These are phyloP conservation scores for Leptinotarsa haldemani DNA, from an alignment of 2,888 invertebrate genomes.

Conservation along the genomic window DNA sequence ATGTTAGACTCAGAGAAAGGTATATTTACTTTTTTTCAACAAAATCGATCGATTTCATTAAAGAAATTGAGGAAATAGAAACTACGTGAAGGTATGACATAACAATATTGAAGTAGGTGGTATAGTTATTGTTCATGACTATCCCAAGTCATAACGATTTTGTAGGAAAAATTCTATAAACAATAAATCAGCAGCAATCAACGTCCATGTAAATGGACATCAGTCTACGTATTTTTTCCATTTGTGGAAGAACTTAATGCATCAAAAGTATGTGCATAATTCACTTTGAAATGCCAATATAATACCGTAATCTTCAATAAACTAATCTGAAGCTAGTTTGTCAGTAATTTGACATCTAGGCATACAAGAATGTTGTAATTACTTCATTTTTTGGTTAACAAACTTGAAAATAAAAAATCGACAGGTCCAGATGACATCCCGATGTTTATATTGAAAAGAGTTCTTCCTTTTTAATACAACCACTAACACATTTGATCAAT, in stretches of 20 bases:
- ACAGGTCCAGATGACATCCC: too few species aligned
- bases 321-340: too few species aligned
- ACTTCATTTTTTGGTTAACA: too few species aligned
- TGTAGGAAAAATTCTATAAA: background rate
- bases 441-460: too few species aligned
- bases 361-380: too few species aligned
- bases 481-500: too few species aligned
- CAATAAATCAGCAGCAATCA: background rate
- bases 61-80: constrained; percentile 12
- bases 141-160: background rate
- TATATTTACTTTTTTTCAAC: constrained; percentile 14
- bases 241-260: background rate
- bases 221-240: background rate
- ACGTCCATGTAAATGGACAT: background rate
- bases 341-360: too few species aligned
- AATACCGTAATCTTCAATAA: too few species aligned
- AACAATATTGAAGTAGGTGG: background rate
- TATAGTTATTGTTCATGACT: background rate
- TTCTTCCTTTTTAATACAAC: too few species aligned
- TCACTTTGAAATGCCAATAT: too few species aligned
- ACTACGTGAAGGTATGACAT: background rate
- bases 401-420: too few species aligned
- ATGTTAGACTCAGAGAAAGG: background rate
- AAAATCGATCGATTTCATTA: background rate
- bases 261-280: too few species aligned